These are phyloP conservation scores for Nebria brevicollis DNA, from an alignment of 2,888 invertebrate genomes.

Conservation along the genomic window DNA sequence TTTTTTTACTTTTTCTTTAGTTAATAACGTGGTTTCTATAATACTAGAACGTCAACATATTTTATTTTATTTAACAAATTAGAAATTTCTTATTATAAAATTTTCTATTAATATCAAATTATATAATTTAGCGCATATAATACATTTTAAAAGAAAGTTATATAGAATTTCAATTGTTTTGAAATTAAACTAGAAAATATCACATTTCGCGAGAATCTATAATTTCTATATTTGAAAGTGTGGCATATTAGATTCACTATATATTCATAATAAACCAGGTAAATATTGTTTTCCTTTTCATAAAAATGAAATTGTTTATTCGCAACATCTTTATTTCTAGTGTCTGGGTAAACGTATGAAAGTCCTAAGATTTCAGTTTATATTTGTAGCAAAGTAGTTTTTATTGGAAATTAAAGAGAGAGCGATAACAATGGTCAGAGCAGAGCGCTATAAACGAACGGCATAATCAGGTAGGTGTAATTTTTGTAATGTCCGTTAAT, in stretches of 20 bases:
- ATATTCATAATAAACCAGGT: neutral
- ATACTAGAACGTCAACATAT: slow-evolving; percentile 14
- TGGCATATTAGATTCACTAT: neutral
- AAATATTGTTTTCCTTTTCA: neutral
- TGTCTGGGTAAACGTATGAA: neutral
- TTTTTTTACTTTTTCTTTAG: too few species aligned
- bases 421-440: slow-evolving; percentile 35
- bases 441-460: slow-evolving; percentile 16
- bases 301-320: neutral
- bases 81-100: slow-evolving; percentile 6
- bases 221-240: neutral
- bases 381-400: neutral
- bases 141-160: neutral
- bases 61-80: neutral
- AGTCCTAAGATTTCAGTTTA: neutral
- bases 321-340: neutral
- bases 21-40: neutral
- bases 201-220: neutral
- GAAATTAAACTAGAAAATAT: neutral
- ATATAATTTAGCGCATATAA: neutral
- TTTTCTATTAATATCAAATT: neutral
- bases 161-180: neutral
- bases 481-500: slow-evolving; percentile 34
- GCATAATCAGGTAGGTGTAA: slow-evolving; percentile 39
- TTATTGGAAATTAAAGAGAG: slow-evolving; percentile 41